Evolutionary conservation across 2,113 vertebrate genomes (phyloP).

Genomic region (Puntigrus tetrazona): DNA sequence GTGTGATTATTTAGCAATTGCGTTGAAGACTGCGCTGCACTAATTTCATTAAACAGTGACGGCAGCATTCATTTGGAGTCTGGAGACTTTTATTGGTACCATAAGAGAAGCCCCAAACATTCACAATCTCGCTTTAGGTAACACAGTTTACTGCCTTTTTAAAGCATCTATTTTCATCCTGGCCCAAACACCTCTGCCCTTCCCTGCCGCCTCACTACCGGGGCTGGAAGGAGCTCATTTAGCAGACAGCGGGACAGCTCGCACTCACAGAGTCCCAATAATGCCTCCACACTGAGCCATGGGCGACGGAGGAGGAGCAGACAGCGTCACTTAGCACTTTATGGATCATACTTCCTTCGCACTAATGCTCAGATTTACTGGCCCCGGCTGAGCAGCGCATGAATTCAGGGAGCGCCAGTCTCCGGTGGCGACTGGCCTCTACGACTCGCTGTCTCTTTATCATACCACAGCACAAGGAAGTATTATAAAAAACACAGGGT

Average conservation of each 20-base stretch:
- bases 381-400: constrained; percentile 38
- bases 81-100: neutral
- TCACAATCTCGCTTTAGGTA: constrained; percentile 26
- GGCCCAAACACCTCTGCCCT: constrained; percentile 27
- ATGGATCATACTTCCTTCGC: constrained; percentile 57
- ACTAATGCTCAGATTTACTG: constrained; percentile 46
- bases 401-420: constrained; percentile 37
- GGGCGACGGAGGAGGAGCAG: constrained; percentile 45
- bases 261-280: constrained; percentile 22
- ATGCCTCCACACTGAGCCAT: constrained; percentile 21
- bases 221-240: constrained; percentile 30
- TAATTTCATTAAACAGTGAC: neutral
- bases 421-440: constrained; percentile 32
- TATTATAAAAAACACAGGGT: constrained; percentile 49
- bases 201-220: constrained; percentile 15
- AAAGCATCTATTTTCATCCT: constrained; percentile 40
- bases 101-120: constrained; percentile 5
- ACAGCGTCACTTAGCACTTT: constrained; percentile 55
- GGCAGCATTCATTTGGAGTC: neutral
- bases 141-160: constrained; percentile 23
- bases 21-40: neutral
- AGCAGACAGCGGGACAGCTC: constrained; percentile 38
- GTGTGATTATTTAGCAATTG: neutral
- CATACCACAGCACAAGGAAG: constrained; percentile 45
- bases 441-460: constrained; percentile 39